These are phyloP conservation scores for Chaetodon trifasciatus DNA, from an alignment of 2,797 vertebrate species.

Conservation along the genomic window DNA sequence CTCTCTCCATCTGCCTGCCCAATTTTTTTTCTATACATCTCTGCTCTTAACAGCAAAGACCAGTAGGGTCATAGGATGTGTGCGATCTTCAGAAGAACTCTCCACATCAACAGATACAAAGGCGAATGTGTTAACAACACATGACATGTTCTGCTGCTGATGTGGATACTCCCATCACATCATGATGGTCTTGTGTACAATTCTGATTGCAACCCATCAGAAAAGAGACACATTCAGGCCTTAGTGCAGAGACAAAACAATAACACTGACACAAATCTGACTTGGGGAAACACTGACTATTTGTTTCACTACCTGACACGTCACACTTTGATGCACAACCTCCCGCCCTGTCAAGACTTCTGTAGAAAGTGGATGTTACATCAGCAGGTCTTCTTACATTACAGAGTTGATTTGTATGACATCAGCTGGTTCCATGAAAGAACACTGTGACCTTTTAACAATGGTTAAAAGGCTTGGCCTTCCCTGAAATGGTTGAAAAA, in stretches of 20 bases:
- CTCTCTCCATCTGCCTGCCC: neutral
- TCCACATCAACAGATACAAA: too few relatives aligned
- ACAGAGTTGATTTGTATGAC: neutral
- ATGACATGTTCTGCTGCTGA: constrained; percentile 19
- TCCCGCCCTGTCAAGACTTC: neutral
- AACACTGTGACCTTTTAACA: constrained; percentile 8
- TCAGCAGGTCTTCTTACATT: constrained; percentile 1
- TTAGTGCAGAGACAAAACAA: neutral
- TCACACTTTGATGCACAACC: constrained; percentile 38
- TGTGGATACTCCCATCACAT: constrained; percentile 7
- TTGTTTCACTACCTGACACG: constrained; percentile 40
- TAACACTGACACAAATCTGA: constrained; percentile 21
- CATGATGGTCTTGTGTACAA: neutral
- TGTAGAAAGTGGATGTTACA: neutral
- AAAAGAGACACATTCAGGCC: neutral
- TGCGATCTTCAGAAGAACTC: too few relatives aligned
- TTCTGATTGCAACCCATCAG: neutral
- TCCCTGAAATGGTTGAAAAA: neutral
- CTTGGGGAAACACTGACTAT: constrained; percentile 28
- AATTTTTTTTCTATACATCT: neutral
- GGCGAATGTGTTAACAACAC: too few relatives aligned
- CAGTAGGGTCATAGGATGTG: neutral
- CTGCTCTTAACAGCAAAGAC: constrained; percentile 10
- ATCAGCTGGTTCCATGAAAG: constrained; percentile 35
- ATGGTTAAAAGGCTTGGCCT: neutral